Evolutionary conservation across 2,113 vertebrate species (phyloP).

Genomic region (Urocolius indicus): DNA sequence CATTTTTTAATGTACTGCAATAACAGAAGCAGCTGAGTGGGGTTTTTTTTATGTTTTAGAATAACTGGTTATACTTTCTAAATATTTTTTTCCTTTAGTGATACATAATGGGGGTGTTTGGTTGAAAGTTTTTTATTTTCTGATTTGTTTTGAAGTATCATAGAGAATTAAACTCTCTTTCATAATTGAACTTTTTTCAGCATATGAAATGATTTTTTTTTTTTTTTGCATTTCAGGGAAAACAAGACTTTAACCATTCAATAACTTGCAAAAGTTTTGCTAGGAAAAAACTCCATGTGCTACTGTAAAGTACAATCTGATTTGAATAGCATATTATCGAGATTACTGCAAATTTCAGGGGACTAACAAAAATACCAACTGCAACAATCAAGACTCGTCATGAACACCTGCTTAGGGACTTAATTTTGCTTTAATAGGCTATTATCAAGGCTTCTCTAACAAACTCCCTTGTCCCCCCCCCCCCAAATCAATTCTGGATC

Average conservation of each 20-base stretch:
- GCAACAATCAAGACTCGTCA: slow-evolving; percentile 59
- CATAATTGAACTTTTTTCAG: background rate
- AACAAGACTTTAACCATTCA: background rate
- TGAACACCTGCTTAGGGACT: slow-evolving; percentile 77
- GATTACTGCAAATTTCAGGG: background rate
- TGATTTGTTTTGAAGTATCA: background rate
- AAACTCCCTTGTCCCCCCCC: background rate
- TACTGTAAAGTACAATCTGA: background rate
- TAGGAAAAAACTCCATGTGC: background rate
- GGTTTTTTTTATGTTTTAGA: background rate
- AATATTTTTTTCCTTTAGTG: background rate
- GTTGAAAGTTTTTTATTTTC: background rate
- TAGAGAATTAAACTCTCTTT: background rate
- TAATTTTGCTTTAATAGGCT: slow-evolving; percentile 81
- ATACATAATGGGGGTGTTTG: background rate
- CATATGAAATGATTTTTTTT: background rate
- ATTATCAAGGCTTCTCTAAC: slow-evolving; percentile 71
- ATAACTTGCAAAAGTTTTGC: slow-evolving; percentile 14
- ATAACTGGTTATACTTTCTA: background rate
- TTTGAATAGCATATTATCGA: background rate
- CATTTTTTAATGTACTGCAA: background rate
- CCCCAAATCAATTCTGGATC: slow-evolving; percentile 80
- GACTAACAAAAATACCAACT: slow-evolving; percentile 61
- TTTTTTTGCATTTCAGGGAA: background rate
- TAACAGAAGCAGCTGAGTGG: background rate